phyloP scores from a whole-genome alignment of 35 echinoderm and acorn worm species.

The Apostichopus parvimensis region DNA sequence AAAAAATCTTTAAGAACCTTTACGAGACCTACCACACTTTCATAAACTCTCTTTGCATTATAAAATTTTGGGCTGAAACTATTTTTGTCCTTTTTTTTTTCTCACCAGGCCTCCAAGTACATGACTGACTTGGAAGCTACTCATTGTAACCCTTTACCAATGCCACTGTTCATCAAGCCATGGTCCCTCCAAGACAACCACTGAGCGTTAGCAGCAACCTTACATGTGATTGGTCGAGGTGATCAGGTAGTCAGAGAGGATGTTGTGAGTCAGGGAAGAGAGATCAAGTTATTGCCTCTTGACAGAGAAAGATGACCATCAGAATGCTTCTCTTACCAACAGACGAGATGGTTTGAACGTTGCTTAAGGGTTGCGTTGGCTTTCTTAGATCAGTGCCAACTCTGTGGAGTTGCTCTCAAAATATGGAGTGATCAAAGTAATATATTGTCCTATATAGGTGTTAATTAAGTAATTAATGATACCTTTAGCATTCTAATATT shows the following conservation, averaged over 20 bases:
- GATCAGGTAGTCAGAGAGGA: not conserved
- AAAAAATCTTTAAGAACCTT: too few relatives aligned
- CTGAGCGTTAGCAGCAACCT: not conserved
- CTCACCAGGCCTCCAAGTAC: slow-evolving; percentile 84
- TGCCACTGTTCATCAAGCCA: slow-evolving; percentile 71
- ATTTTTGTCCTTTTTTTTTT: not conserved
- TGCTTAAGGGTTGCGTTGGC: too few relatives aligned
- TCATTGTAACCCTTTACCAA: slow-evolving; percentile 87
- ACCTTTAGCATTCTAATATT: too few relatives aligned
- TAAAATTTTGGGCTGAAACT: not conserved
- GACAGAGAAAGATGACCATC: too few relatives aligned
- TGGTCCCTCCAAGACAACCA: slow-evolving; percentile 72
- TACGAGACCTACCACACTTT: too few relatives aligned
- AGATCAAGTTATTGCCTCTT: not conserved
- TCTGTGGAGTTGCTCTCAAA: too few relatives aligned
- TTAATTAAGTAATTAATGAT: too few relatives aligned
- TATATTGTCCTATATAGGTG: too few relatives aligned
- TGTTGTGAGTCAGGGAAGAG: not conserved
- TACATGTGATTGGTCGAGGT: not conserved
- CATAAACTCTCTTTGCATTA: not conserved
- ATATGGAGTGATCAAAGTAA: too few relatives aligned
- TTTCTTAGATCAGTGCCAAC: too few relatives aligned
- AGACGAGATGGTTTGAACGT: too few relatives aligned
- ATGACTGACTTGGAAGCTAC: slow-evolving; percentile 92
- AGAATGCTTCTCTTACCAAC: too few relatives aligned